These are phyloP conservation scores for Drosophila subpulchrella DNA, from an alignment of 1,140 invertebrate species.

Conservation along the genomic window DNA sequence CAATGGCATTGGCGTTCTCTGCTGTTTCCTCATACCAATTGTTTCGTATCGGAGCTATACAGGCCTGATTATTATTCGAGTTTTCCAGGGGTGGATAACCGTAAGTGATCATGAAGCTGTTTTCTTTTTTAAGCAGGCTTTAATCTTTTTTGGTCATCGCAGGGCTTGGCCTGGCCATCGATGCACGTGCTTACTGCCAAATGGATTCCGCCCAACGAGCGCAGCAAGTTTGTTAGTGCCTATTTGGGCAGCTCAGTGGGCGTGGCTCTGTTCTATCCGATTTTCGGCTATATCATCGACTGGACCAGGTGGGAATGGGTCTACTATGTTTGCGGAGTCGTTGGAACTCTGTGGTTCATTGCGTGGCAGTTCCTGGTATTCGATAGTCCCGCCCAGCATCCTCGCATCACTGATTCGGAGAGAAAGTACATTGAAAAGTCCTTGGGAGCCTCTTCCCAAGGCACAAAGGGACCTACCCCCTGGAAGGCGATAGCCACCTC, in stretches of 20 bases:
- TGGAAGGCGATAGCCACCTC: conserved; percentile 91
- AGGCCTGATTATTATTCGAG: conserved; percentile 87
- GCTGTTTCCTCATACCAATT: conserved; percentile 89
- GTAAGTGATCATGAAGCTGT: conserved; percentile 85
- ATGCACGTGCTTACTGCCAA: conserved; percentile 91
- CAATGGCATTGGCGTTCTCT: conserved; percentile 89
- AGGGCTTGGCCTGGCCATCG: conserved; percentile 93
- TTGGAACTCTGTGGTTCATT: conserved; percentile 89
- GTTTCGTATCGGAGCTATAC: conserved; percentile 87
- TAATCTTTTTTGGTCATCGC: neutral
- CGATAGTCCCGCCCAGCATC: conserved; percentile 90
- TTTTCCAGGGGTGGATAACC: conserved; percentile 90
- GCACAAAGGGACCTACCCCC: conserved; percentile 86
- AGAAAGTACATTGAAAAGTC: conserved; percentile 87
- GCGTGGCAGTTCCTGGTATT: conserved; percentile 88
- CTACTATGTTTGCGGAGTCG: conserved; percentile 89
- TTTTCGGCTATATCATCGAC: conserved; percentile 89
- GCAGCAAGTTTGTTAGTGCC: conserved; percentile 90
- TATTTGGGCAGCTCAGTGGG: conserved; percentile 89
- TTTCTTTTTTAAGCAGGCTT: too few relatives aligned
- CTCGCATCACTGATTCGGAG: conserved; percentile 90
- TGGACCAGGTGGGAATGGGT: conserved; percentile 90
- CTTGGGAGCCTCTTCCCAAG: conserved; percentile 85
- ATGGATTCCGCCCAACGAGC: conserved; percentile 93
- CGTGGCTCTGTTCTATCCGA: conserved; percentile 88